These are phyloP conservation scores for Andinoacara biseriatus DNA, from an alignment of 2,113 vertebrate genomes.

Conservation along the genomic window DNA sequence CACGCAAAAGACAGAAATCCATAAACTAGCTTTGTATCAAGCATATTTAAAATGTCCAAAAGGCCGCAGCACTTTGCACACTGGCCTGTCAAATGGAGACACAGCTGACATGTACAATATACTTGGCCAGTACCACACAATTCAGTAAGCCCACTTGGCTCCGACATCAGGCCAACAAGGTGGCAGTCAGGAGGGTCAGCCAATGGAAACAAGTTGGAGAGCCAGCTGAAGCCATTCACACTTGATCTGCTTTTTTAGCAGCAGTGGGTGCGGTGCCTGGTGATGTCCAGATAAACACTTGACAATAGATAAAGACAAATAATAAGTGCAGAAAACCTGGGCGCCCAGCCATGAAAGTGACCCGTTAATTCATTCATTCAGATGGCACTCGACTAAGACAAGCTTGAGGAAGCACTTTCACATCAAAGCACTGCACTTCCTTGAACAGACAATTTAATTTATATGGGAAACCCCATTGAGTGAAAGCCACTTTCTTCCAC, in stretches of 20 bases:
- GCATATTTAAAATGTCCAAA: background rate
- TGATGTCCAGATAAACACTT: slow-evolving; percentile 31
- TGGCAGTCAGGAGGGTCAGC: slow-evolving; percentile 34
- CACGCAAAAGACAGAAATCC: background rate
- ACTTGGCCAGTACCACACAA: slow-evolving; percentile 44
- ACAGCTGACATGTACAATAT: slow-evolving; percentile 36
- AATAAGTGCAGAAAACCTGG: slow-evolving; percentile 25
- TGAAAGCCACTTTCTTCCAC: background rate
- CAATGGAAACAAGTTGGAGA: slow-evolving; percentile 14
- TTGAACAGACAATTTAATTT: slow-evolving; percentile 24
- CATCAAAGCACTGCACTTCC: slow-evolving; percentile 38
- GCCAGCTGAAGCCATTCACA: slow-evolving; percentile 35
- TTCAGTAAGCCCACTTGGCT: slow-evolving; percentile 45
- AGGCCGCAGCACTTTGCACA: slow-evolving; percentile 26
- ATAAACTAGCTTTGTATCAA: background rate
- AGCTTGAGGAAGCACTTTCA: slow-evolving; percentile 47
- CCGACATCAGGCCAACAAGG: slow-evolving; percentile 29
- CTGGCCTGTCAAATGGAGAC: slow-evolving; percentile 23
- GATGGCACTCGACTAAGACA: slow-evolving; percentile 16
- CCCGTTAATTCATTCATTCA: slow-evolving; percentile 43
- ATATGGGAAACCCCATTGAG: slow-evolving; percentile 9
- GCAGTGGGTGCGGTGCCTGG: background rate
- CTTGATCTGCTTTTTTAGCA: slow-evolving; percentile 15
- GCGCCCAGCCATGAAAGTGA: slow-evolving; percentile 58
- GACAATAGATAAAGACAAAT: slow-evolving; percentile 37